Base-by-base conservation (phyloP, 2,113 vertebrate species). In the Phrynosoma platyrhinos region DNA sequence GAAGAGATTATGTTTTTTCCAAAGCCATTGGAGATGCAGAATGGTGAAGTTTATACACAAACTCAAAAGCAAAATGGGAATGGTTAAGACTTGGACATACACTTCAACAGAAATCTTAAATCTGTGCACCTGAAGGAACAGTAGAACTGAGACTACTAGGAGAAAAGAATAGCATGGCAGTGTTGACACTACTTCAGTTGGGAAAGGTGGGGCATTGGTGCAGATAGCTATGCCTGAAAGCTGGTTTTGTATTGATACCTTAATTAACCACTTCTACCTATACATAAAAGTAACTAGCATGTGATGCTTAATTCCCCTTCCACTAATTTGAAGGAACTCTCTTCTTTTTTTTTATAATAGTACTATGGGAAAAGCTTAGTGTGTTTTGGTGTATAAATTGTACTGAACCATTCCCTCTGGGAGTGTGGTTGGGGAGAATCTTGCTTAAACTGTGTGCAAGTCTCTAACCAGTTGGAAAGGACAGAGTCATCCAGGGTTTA, bases 1-100 rank as follows among this genome's bases (percentile, higher is more conserved):
- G 99, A 94, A 98, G 97, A 96, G 99, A 99, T 97, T 99, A 98
- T 90, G 98, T 99, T 94, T 99, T 99, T 98, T 99, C 98, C 97
- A 99, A 99, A 99, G 98, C 99, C 97, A 99, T 99, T 92, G 99
- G 99, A 88, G 99, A 99, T 8, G 99, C 99, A 18, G 98, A 99
- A 96, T 99, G 99, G 99, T 99, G 97, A 98, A 97, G 94, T 93
- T 94, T 94, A 74, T 91, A 95, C 90, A 93, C 89, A 93, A 95
- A 94, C 95, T 95, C 94, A 84, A 90, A 62, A 93, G 83, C 69
- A 85, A 94, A 91, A 93, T 89, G 95, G 95, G 94, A 97, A 96
- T 93, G 92, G 93, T 97, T 96, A 96, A 96, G 96, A 97, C 96
- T 96, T 97, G 95, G 97, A 97, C 93, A 89, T 94, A 92, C 79